phyloP scores from a whole-genome alignment of 2,888 invertebrate genomes.

The Nematopogon swammerdamellus region DNA sequence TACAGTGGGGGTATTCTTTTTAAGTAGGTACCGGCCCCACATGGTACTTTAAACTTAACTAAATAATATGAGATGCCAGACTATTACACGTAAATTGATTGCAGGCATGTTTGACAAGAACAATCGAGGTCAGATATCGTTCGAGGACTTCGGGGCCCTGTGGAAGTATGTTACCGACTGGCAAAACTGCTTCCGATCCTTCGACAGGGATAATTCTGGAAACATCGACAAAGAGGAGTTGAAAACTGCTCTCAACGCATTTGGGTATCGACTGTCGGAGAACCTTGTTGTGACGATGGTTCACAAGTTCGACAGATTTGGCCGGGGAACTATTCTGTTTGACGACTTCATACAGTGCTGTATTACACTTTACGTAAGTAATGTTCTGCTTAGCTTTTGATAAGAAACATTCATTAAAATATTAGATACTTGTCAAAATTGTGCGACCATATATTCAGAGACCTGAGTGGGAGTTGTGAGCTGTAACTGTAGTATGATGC shows the following conservation, averaged over 20 bases:
- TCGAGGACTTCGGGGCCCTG: constrained; percentile 92
- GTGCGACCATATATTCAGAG: no score
- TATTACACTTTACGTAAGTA: constrained; percentile 86
- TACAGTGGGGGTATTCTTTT: no score
- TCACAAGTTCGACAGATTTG: constrained; percentile 91
- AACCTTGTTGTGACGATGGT: constrained; percentile 76
- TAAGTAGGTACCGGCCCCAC: no score
- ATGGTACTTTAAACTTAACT: no score
- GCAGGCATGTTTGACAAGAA: constrained; percentile 91
- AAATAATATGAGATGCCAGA: no score
- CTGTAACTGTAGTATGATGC: no score
- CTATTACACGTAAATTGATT: constrained; percentile 23
- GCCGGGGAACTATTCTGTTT: constrained; percentile 88
- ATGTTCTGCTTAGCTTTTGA: constrained; percentile 1
- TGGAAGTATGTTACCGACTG: constrained; percentile 99
- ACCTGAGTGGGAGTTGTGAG: no score
- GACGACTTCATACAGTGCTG: constrained; percentile 99
- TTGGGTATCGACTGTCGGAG: constrained; percentile 87
- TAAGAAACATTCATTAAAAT: no score
- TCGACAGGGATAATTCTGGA: constrained; percentile 90
- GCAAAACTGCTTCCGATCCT: constrained; percentile 93
- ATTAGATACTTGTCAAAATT: no score
- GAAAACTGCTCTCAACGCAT: constrained; percentile 84
- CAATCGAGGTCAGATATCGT: constrained; percentile 84
- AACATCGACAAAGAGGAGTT: constrained; percentile 90